Base-by-base conservation (phyloP, 1,140 invertebrate species). In the Hycleus cichorii region DNA sequence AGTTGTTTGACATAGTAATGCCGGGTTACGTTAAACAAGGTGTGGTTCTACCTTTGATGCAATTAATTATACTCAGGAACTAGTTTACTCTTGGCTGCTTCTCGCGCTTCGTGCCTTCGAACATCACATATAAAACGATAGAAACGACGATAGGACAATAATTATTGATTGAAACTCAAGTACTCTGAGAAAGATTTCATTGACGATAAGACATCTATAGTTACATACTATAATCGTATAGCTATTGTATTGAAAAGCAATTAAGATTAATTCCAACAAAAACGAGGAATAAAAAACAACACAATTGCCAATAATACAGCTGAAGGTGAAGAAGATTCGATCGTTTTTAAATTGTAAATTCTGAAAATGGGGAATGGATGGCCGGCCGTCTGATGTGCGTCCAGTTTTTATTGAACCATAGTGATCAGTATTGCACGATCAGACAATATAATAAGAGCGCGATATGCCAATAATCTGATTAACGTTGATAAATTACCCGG, bases 391-490 rank as follows among this genome's bases (percentile, higher is more conserved):
- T 18, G 18, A 18, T 18, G 18, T 18, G 7, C 3, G 32, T 32
- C 32, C 32, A 32, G 32, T 7, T 32, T 32, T 5, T 32, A 32
- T 32, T 32, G 32, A 32, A 32, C 32, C 32, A 7, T 18, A 32
- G 7, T 51, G 42, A 54, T 53, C 60, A 46, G 60, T 65, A 65
- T 58, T 49, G 60, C 63, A 65, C 60, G 59, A 62, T 62, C 60
- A 47, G 57, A 52, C 60, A 51, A 58, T 60, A 59, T 62, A 65
- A 63, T 57, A 63, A 63, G 62, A 60, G 45, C 62, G 62, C 62
- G 62, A 63, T 63, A 63, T 63, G 51, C 56, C 47, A 42, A 52
- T 63, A 65, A 65, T 65, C 63, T 59, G 63, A 65, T 65, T 62
- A 62, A 47, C 54, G 56, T 54, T 65, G 63, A 65, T 65, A 65